Base-by-base conservation (phyloP, 2,113 vertebrate genomes). In the Eptesicus fuscus region DNA sequence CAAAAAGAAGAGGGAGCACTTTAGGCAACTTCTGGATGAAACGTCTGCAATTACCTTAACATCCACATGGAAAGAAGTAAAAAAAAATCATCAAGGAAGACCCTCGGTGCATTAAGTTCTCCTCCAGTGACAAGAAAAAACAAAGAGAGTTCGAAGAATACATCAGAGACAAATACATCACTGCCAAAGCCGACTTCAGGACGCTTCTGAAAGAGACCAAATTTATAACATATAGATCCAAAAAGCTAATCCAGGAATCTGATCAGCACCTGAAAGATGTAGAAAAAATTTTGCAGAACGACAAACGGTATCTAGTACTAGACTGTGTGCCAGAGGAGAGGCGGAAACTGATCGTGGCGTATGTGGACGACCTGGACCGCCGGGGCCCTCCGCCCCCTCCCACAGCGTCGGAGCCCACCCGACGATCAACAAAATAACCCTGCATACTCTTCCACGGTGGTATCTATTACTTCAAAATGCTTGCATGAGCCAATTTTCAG, bases 51-150 rank as follows among this genome's bases (percentile, higher is more conserved):
- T 99, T 97, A 99, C 99, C 17, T 98, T 99, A 97, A 99, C 99
- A 76, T 99, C 99, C 18, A 99, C 99, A 0, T 99, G 99, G 99
- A 99, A 99, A 97, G 99, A 99, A 98, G 99, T 99, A 91, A 99
- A 99, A 98, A n/a, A 99, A 99, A 98, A 98, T 99, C 51, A 99
- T 99, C 97, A 99, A 99, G 97, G 99, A 99, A 95, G 99, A 99
- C 96, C 99, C 99, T 92, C 99, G 99, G 93, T 99, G 99, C 97
- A 99, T 99, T 96, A 99, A 99, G 95, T 99, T 99, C 97, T 99
- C 99, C 83, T 99, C 99, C 9, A 99, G 99, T 97, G 99, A 99
- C 98, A 98, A 99, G 99, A 99, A 99, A 98, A 99, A 99, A 88
- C 99, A 99, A 94, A 98, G 99, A 88, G 99, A 99, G 95, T 99